These are phyloP conservation scores for Nesidiocoris tenuis DNA, from an alignment of 2,888 invertebrate species.

Conservation along the genomic window DNA sequence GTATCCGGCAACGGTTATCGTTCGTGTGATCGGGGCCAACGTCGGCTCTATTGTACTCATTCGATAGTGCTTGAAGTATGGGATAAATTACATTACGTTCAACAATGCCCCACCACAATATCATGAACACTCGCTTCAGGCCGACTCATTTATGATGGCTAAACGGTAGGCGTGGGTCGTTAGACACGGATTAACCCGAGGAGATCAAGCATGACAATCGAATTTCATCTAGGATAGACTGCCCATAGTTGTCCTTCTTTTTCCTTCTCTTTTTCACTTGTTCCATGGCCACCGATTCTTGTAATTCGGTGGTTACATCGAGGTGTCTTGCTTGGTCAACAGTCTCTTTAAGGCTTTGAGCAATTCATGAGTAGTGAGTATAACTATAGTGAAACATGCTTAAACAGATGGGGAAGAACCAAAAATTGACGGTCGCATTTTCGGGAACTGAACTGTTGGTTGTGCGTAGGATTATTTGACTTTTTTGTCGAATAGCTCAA, in stretches of 20 bases:
- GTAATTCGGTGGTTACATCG: slow-evolving; percentile 40
- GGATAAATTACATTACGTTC: slow-evolving; percentile 48
- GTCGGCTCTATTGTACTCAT: slow-evolving; percentile 14
- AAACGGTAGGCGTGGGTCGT: slow-evolving; percentile 44
- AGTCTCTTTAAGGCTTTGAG: too few relatives aligned
- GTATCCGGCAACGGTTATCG: too few relatives aligned
- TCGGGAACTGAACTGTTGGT: too few relatives aligned
- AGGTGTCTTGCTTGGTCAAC: too few relatives aligned
- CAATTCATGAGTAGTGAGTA: too few relatives aligned
- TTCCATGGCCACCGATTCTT: slow-evolving; percentile 40
- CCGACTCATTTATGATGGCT: slow-evolving; percentile 43
- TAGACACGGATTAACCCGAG: slow-evolving; percentile 46
- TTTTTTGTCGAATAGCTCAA: too few relatives aligned
- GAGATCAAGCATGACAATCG: slow-evolving; percentile 48
- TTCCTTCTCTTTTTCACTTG: neutral
- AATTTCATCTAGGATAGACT: slow-evolving; percentile 47
- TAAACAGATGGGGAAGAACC: too few relatives aligned
- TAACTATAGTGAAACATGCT: too few relatives aligned
- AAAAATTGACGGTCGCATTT: too few relatives aligned
- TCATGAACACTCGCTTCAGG: slow-evolving; percentile 1
- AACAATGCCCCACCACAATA: slow-evolving; percentile 44
- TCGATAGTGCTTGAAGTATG: slow-evolving; percentile 23
- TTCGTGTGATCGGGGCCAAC: slow-evolving; percentile 4
- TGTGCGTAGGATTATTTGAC: too few relatives aligned
- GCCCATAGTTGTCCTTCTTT: slow-evolving; percentile 30